Base-by-base conservation (phyloP, 2,797 vertebrate genomes). In the Enteromius unitaeniatus region DNA sequence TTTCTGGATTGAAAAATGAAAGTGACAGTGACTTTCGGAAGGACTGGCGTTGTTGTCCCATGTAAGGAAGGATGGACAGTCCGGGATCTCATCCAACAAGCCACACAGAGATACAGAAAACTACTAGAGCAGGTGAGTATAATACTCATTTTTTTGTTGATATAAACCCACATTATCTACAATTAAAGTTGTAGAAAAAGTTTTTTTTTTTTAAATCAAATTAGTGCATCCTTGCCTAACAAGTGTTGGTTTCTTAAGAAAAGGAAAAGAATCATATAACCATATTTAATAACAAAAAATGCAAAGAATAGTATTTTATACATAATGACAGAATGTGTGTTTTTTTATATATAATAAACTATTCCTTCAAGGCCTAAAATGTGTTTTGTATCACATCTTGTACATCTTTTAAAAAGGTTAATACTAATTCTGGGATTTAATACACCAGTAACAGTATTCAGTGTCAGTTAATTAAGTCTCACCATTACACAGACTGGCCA, bases 1-100 rank as follows among this genome's bases (percentile, higher is more conserved):
- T 90, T 90, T 90, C 87, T 89, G 89, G 88, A 91, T 81, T 84
- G 17, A 83, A 64, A 79, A 6, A 99, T 99, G 97, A 99, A 99
- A 94, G 97, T 98, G 92, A 99, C 97, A 0, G 97, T 99, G 84
- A 96, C 94, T 34, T 99, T 99, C 90, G 97, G 97, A 84, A 90
- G 95, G 91, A 99, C 96, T 0, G 95, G 96, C 72, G 97, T 99
- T 88, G 97, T 99, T 81, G 97, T 99, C 31, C 97, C 97, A 64
- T 99, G 97, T 89, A 97, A 96, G 88, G 95, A 97, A 15, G 97
- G 97, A 14, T 97, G 95, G 96, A 97, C 94, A 0, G 96, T 99
- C 77, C 91, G 96, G 73, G 97, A 98, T 88, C 95, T 99, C 70
- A 97, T 97, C 85, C 96, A 96, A 82, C 97, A 98, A 92, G 97